These are phyloP conservation scores for Albula goreensis DNA, from an alignment of 2,113 vertebrate genomes.

Conservation along the genomic window DNA sequence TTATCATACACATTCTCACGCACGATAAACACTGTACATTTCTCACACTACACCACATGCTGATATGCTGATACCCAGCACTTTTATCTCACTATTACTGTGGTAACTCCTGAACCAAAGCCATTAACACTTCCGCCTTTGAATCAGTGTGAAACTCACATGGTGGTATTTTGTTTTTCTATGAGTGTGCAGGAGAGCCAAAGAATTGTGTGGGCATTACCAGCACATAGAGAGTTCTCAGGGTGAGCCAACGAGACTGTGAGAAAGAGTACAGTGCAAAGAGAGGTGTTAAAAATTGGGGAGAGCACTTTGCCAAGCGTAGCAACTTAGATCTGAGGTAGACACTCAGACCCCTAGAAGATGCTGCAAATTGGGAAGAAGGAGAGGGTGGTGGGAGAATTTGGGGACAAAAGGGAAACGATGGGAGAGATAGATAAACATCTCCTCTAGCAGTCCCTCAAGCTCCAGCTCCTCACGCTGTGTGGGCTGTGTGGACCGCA, in stretches of 20 bases:
- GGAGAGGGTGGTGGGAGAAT: constrained; percentile 26
- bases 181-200: not conserved
- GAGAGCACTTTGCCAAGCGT: constrained; percentile 56
- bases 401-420: constrained; percentile 41
- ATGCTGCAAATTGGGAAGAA: constrained; percentile 40
- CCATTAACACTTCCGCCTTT: not conserved
- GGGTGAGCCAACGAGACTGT: not conserved
- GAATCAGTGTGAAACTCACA: not conserved
- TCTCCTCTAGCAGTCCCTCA: constrained; percentile 38
- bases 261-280: constrained; percentile 14
- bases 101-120: not conserved
- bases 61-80: not conserved
- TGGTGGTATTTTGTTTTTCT: not conserved
- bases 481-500: constrained; percentile 34
- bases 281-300: constrained; percentile 44
- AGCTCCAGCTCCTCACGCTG: constrained; percentile 36
- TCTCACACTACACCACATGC: not conserved
- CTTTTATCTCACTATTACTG: not conserved
- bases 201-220: no score
- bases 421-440: constrained; percentile 40
- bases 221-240: constrained; percentile 20
- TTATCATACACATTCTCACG: not conserved
- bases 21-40: not conserved
- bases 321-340: constrained; percentile 54
- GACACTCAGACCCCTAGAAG: constrained; percentile 35